These are phyloP conservation scores for Drosophila rhopaloa DNA, from an alignment of 1,140 invertebrate species.

Conservation along the genomic window DNA sequence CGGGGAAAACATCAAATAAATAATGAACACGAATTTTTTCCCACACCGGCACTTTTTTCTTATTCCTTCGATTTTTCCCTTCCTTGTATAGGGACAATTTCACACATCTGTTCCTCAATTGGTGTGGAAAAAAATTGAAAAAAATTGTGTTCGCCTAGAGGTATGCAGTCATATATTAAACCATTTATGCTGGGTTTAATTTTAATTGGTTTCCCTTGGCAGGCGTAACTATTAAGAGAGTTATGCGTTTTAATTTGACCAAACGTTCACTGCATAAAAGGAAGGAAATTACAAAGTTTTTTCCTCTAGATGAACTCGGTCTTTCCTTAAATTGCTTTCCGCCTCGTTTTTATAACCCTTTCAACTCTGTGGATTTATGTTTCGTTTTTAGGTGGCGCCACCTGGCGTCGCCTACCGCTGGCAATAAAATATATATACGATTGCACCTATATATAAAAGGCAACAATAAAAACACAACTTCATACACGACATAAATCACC, in stretches of 20 bases:
- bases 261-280: constrained; percentile 3
- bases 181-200: constrained; percentile 35
- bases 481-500: constrained; percentile 56
- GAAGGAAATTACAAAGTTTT: constrained; percentile 18
- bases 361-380: constrained; percentile 52
- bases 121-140: constrained; percentile 20
- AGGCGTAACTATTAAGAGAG: constrained; percentile 11
- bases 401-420: constrained; percentile 27
- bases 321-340: constrained; percentile 20
- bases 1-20: constrained; percentile 47
- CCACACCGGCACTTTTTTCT: constrained; percentile 6
- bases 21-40: constrained; percentile 39
- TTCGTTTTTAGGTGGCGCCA: constrained; percentile 42
- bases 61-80: constrained; percentile 5
- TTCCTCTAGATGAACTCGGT: constrained; percentile 20
- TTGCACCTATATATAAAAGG: constrained; percentile 16
- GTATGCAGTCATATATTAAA: constrained; percentile 18
- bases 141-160: constrained; percentile 9
- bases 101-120: constrained; percentile 43
- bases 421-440: constrained; percentile 43
- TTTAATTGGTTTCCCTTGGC: constrained; percentile 41
- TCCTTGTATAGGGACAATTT: constrained; percentile 25
- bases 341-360: constrained; percentile 29
- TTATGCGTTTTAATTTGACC: constrained; percentile 24
- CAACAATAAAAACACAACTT: constrained; percentile 49